Evolutionary conservation across 2,797 vertebrate species (phyloP), one percentile per base, ranked within the genome.

Genomic region (Squalus acanthias): DNA sequence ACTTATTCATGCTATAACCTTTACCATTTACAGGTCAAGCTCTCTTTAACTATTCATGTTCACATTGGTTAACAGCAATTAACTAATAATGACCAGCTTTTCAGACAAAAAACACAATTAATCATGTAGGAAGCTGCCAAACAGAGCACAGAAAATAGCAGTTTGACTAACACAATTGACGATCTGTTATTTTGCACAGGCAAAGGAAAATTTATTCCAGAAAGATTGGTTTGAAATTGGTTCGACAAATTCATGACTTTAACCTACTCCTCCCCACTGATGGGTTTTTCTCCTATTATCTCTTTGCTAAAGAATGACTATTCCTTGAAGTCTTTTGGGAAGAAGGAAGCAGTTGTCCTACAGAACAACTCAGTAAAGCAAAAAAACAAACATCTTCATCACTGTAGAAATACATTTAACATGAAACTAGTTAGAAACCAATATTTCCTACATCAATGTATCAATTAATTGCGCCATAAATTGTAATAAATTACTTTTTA

Each of bases 21-120:
- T 97, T 97, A 97, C 96, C 96, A 95, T 96, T 95, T n/a, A 60
- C 94, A 96, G 97, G 97, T 97, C 97, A 97, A 97, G 97, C 97
- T 97, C 97, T 96, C 96, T 97, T 97, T 97, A 97, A 97, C 96
- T 97, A 97, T 96, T 97, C 96, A 97, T 96, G 89, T 96, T 95
- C 96, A 96, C 96, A 96, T 96, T 95, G 96, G 96, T 97, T 97
- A 97, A 97, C 97, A 97, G 97, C 97, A 97, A 97, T 97, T 97
- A 97, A 97, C 97, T 97, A 96, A 96, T 97, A 97, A 97, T 97
- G 97, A 97, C 97, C 96, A 96, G 96, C 97, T 97, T 97, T 96
- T 97, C 97, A 97, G 97, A 97, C 97, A 97, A 97, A 97, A 97
- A 92, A n/a, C 60, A 17, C 96, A 96, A 96, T 96, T 96, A 97